Base-by-base conservation (phyloP, 1,140 invertebrate genomes). In the Halotydeus destructor region DNA sequence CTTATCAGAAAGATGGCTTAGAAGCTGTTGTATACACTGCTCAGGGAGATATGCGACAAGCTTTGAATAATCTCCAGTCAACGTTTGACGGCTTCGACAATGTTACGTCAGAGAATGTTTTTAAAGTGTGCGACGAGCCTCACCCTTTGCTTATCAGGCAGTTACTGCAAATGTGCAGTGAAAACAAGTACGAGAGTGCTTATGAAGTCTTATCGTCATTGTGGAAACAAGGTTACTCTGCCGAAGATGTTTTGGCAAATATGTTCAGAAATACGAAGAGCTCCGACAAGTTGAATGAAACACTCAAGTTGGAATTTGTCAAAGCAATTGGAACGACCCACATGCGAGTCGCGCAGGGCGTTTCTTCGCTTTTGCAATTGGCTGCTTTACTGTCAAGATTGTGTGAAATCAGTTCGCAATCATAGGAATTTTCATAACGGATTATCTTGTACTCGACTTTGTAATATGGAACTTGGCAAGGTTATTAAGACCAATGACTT, bases 71-170 rank as follows among this genome's bases (percentile, higher is more conserved):
- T 69, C 60, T 99, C 21, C 94, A 99, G 62, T 91, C 91, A 3
- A 98, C 93, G 0, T 72, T 72, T 32, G 85, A 94, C 61, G 91
- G 91, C 21, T 97, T 94, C 68, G 76, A 75, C 4, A 72, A 79
- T 55, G 75, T 99, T 2, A 89, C 76, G 49, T 74, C 75, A 45
- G 77, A 85, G 54, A 91, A 96, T 71, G 93, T 99, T n/a, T 98
- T 97, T 55, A 98, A 97, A 69, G 89, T 99, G 12, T 99, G 94
- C 59, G 94, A 99, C 64, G 91, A 99, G 59, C 93, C 94, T 0
- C 89, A 98, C 69, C 94, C 94, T 5, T 65, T 93, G 45, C 57
- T 91, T 0, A 74, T 99, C 8, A 79, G 81, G 60, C 73, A 79
- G 49, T 96, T 98, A 85, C 62, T 99, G 37, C 69, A 81, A 42